Percentiles rank a stretch among this genome's conserved stretches.
Evolutionary conservation across 2,113 vertebrate genomes (phyloP).

Genomic region (Osmerus mordax): DNA sequence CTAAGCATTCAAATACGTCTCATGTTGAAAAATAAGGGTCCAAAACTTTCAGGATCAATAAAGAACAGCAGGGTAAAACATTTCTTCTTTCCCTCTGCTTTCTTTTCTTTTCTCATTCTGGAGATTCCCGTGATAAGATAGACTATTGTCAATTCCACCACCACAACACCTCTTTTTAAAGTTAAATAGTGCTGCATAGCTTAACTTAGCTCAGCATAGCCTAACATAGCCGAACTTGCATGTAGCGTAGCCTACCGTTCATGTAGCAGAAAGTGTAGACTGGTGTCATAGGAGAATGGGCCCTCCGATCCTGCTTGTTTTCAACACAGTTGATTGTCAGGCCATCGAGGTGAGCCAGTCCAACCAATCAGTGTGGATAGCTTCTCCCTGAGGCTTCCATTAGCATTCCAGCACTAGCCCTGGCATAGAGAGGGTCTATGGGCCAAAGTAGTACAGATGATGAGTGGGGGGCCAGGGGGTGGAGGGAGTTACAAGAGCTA

Average conservation of each 20-base stretch:
- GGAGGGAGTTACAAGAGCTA: conserved; percentile 19
- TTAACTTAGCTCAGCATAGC: too few relatives aligned
- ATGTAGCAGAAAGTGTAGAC: too few relatives aligned
- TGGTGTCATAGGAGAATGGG: not conserved
- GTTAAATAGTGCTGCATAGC: too few relatives aligned
- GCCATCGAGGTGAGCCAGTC: not conserved
- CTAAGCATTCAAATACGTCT: conserved; percentile 32
- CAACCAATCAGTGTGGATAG: not conserved
- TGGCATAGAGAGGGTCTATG: conserved; percentile 22
- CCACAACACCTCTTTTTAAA: not conserved
- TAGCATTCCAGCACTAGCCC: conserved; percentile 34
- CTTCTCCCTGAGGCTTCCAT: conserved; percentile 21
- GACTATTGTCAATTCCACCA: conserved; percentile 39
- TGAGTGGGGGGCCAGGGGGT: conserved; percentile 4
- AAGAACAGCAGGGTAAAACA: conserved; percentile 22
- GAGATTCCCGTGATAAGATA: conserved; percentile 23
- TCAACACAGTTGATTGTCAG: conserved; percentile 23
- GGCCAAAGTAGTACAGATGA: not conserved
- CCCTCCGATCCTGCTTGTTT: conserved; percentile 3
- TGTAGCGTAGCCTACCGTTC: too few relatives aligned
- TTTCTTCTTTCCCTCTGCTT: conserved; percentile 30
- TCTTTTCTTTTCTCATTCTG: conserved; percentile 20
- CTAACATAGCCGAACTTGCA: too few relatives aligned
- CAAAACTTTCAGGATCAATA: conserved; percentile 52
- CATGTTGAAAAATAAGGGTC: conserved; percentile 39